Percentiles rank a stretch among this genome's conserved stretches.
Evolutionary conservation across 2,113 vertebrate species (phyloP).

Genomic region (Panthera tigris): DNA sequence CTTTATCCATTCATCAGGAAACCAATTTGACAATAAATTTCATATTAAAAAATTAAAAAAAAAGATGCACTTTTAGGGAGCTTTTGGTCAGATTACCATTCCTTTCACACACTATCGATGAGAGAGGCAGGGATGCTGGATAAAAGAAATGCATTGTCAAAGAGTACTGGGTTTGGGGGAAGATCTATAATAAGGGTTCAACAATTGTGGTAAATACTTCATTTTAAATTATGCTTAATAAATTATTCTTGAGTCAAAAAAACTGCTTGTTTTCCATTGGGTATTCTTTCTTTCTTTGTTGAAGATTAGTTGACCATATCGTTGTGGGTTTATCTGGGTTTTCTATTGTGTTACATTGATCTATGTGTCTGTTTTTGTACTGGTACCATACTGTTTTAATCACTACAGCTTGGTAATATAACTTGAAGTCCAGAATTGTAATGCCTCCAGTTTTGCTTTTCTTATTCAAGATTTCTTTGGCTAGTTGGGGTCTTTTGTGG

Average conservation of each 20-base stretch:
- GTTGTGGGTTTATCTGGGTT: background rate
- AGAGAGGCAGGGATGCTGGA: background rate
- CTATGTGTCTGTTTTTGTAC: too few relatives aligned
- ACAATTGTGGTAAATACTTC: background rate
- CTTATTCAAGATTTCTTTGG: too few relatives aligned
- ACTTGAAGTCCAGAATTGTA: too few relatives aligned
- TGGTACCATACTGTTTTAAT: too few relatives aligned
- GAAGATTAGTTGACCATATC: background rate
- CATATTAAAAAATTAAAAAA: too few relatives aligned
- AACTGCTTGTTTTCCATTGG: background rate
- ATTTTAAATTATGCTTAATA: conserved; percentile 32
- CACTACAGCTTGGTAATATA: too few relatives aligned
- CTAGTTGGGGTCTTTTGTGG: too few relatives aligned
- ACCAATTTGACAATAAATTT: too few relatives aligned
- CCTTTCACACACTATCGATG: background rate
- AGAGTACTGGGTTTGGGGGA: background rate
- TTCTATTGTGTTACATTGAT: background rate
- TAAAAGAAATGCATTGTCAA: background rate
- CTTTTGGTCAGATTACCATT: background rate
- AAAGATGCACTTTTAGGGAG: background rate
- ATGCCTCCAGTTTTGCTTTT: too few relatives aligned
- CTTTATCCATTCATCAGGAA: too few relatives aligned
- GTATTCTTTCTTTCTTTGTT: background rate
- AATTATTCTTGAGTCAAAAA: background rate
- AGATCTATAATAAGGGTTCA: background rate